Evolutionary conservation across 2,888 invertebrate species (phyloP).

Genomic region (Standfussiana lucernea): DNA sequence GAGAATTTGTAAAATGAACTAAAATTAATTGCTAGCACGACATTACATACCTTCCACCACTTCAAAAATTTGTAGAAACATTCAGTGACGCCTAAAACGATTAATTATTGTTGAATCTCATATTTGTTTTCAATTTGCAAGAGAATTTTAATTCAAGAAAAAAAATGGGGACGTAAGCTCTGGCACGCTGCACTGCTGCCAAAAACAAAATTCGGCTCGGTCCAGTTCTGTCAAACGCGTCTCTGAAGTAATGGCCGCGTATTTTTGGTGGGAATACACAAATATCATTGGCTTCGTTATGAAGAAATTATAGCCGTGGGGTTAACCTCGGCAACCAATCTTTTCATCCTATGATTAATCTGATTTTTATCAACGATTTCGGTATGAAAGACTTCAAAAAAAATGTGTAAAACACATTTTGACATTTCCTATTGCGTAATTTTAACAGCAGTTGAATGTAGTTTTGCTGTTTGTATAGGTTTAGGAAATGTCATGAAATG

Average conservation of each 20-base stretch:
- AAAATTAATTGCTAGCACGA: conserved; percentile 35
- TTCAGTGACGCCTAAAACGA: conserved; percentile 53
- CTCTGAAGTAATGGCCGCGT: conserved; percentile 85
- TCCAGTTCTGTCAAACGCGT: conserved; percentile 87
- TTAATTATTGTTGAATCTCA: conserved; percentile 57
- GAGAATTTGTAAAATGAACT: conserved; percentile 20
- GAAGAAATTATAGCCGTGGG: conserved; percentile 76
- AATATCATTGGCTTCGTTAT: conserved; percentile 80
- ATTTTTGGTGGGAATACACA: conserved; percentile 86
- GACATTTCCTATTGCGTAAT: conserved; percentile 15
- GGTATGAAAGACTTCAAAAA: conserved; percentile 40
- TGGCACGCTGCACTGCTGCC: conserved; percentile 73
- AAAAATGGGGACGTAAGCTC: conserved; percentile 64
- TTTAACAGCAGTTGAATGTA: conserved; percentile 24
- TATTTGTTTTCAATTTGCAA: conserved; percentile 71
- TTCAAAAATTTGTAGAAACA: conserved; percentile 34
- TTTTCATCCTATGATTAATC: conserved; percentile 72
- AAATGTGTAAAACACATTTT: conserved; percentile 11
- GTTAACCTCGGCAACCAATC: conserved; percentile 70
- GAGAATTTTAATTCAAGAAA: conserved; percentile 52
- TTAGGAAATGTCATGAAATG: conserved; percentile 19
- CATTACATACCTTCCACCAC: conserved; percentile 14
- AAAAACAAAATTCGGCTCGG: conserved; percentile 77
- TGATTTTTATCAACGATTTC: conserved; percentile 66
- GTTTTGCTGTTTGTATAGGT: not conserved